Percentiles rank a stretch among this genome's conserved stretches.
Conservation (phyloP, 2,888 invertebrate species). For the Allophyes oxyacanthae region DNA sequence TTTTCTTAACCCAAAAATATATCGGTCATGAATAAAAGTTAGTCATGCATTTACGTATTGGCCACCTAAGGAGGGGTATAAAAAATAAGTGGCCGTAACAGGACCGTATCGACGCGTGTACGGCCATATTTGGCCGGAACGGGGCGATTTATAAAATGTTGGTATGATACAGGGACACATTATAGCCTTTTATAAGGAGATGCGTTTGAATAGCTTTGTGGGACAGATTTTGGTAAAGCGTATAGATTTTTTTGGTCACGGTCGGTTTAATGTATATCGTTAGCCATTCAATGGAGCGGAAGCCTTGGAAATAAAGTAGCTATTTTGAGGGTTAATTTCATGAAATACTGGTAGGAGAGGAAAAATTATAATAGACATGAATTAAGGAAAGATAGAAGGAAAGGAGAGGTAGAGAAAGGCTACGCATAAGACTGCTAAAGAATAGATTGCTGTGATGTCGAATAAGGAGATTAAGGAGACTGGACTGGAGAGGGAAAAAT, state of each 20-base stretch:
- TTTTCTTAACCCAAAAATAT: conserved; percentile 49
- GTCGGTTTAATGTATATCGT: conserved; percentile 10
- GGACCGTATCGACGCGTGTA: conserved; percentile 56
- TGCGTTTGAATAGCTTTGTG: conserved; percentile 38
- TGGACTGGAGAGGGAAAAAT: no score
- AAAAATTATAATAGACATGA: no score
- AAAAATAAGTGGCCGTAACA: conserved; percentile 59
- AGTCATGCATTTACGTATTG: conserved; percentile 57
- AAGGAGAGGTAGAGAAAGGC: no score
- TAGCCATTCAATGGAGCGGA: conserved; percentile 1
- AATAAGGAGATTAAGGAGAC: no score
- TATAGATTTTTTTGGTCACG: conserved; percentile 16
- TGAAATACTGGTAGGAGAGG: no score
- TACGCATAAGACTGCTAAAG: no score
- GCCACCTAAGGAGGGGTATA: conserved; percentile 54
- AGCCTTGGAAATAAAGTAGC: no score
- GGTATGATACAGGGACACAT: conserved; percentile 49
- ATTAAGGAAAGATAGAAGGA: no score
- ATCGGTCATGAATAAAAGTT: conserved; percentile 52
- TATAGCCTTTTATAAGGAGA: conserved; percentile 48
- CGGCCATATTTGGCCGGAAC: conserved; percentile 55
- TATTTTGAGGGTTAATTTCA: no score
- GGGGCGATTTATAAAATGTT: conserved; percentile 58
- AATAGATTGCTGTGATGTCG: no score
- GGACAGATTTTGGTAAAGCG: conserved; percentile 32